Conservation (phyloP, 2,888 invertebrate genomes). For the Phaonia tiefii region DNA sequence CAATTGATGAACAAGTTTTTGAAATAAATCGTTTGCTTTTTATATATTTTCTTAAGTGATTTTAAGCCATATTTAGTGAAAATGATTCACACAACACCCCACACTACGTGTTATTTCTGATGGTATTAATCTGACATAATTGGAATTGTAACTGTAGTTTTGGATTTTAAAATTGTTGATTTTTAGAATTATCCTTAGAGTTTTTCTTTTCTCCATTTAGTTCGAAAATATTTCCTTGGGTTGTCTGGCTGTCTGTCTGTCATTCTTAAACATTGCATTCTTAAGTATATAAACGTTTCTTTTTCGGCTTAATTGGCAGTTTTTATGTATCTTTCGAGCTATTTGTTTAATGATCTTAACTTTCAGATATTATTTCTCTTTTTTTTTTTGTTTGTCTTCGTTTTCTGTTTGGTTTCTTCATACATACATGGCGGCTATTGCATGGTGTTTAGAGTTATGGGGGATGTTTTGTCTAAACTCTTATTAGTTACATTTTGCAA, state of each 20-base stretch:
- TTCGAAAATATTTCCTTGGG: not conserved
- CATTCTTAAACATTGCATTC: not conserved
- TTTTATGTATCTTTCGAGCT: not conserved
- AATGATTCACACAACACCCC: too few relatives aligned
- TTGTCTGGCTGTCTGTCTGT: not conserved
- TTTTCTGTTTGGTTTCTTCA: not conserved
- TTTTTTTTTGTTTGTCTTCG: constrained; percentile 11
- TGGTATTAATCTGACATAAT: too few relatives aligned
- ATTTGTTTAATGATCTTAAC: constrained; percentile 37
- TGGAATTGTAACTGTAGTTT: too few relatives aligned
- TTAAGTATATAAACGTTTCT: not conserved
- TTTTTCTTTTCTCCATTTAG: too few relatives aligned
- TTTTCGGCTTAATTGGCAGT: not conserved
- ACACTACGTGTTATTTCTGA: too few relatives aligned
- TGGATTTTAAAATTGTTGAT: too few relatives aligned
- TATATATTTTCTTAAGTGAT: too few relatives aligned
- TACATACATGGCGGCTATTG: constrained; percentile 21
- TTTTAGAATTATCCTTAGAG: too few relatives aligned
- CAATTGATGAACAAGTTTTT: too few relatives aligned
- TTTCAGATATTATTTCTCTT: constrained; percentile 57
- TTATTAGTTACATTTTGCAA: not conserved
- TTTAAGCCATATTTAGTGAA: too few relatives aligned
- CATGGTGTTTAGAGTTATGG: constrained; percentile 15
- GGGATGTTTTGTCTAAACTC: constrained; percentile 8
- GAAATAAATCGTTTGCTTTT: too few relatives aligned